Evolutionary conservation across 2,113 vertebrate genomes (phyloP), one percentile per base, ranked within the genome.

Genomic region (Chloroceryle aenea): DNA sequence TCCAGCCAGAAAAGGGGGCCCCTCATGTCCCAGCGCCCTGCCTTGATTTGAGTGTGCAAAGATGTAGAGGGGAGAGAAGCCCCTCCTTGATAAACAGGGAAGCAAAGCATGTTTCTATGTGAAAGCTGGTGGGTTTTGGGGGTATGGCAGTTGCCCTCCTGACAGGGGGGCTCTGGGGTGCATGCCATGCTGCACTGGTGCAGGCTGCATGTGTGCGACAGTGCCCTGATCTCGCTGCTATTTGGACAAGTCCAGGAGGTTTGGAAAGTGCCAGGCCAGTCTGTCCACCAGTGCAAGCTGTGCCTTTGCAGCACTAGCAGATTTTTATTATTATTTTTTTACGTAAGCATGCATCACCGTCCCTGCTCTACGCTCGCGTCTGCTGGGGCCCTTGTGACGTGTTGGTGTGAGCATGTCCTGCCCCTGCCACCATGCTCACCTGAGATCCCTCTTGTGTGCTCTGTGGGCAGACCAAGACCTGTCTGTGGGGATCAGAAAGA

Each of bases 141-240:
- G 72, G 21, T 4, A 4, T 69, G 59, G 27, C 48, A 63, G 38
- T 64, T 83, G 30, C 21, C 10, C 61, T 48, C 26, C n/a, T 56
- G n/a, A 26, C 38, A 43, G 47, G 16, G n/a, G 30, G n/a, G 7
- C 78, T 80, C 34, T 32, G 74, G 43, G 40, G 26, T 16, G 23
- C 10, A 0, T 38, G 72, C 62, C 2, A 1, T 36, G 68, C 74
- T 72, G 59, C 29, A 12, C 64, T 17, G 17, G 79, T 84, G 66
- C 62, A 38, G 81, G 42, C 73, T 89, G 74, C 0, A 0, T 59
- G 17, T 0, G 0, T 69, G 72, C 0, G 0, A 10, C 1, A 1
- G 50, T n/a, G 21, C 47, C 56, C 36, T 1, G 43, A 13, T 67
- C 64, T 81, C 4, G 3, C 69, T 22, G 1, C 15, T 29, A 3